These are phyloP conservation scores for Timema podura DNA, from an alignment of 2,888 invertebrate species.

Conservation along the genomic window DNA sequence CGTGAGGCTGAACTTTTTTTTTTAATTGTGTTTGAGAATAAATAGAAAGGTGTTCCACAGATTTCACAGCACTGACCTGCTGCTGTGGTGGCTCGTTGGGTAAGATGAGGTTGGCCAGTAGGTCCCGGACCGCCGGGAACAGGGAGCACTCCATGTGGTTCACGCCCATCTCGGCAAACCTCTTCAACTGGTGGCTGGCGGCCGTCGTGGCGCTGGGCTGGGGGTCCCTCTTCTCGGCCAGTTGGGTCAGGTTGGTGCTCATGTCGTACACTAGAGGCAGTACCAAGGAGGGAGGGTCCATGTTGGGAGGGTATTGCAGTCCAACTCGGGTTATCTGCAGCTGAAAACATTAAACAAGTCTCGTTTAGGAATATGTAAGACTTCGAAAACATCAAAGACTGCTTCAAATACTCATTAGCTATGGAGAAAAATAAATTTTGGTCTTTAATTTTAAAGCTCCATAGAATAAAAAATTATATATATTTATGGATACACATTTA, in stretches of 20 bases:
- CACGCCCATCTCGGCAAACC: conserved; percentile 70
- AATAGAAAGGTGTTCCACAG: no score
- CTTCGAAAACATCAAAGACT: no score
- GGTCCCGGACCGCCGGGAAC: conserved; percentile 85
- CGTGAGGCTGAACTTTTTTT: no score
- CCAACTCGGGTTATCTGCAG: conserved; percentile 70
- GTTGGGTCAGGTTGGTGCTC: conserved; percentile 76
- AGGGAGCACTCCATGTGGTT: conserved; percentile 74
- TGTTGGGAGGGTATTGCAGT: conserved; percentile 53
- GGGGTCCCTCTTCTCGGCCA: conserved; percentile 78
- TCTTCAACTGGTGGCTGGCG: conserved; percentile 60
- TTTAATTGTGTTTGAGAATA: no score
- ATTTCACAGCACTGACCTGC: conserved; percentile 24
- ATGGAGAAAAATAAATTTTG: no score
- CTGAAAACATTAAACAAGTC: conserved; percentile 44
- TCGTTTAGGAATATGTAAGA: no score
- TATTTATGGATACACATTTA: no score
- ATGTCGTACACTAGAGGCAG: conserved; percentile 89
- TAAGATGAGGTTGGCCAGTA: conserved; percentile 76
- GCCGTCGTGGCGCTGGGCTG: conserved; percentile 57
- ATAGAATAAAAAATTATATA: no score
- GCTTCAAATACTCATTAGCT: no score
- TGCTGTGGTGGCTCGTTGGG: conserved; percentile 68
- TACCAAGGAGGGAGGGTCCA: conserved; percentile 70
- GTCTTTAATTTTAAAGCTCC: no score